Percentiles rank a stretch among this genome's conserved stretches.
These are phyloP conservation scores for Spilogale gracilis DNA, from an alignment of 2,113 vertebrate genomes.

Conservation along the genomic window DNA sequence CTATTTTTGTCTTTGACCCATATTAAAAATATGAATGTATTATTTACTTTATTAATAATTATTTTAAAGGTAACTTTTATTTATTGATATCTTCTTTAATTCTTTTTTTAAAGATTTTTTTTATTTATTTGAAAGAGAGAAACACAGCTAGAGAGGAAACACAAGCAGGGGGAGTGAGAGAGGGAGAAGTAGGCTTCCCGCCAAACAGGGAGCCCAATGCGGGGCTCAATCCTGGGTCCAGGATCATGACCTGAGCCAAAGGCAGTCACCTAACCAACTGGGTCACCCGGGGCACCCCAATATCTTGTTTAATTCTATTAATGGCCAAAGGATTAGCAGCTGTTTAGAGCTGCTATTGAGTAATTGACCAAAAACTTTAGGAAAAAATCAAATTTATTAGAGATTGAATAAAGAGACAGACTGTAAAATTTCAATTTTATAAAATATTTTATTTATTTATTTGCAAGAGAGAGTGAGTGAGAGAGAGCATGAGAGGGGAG, in stretches of 20 bases:
- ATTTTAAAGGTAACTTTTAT: not conserved
- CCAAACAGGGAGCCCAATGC: too few species aligned
- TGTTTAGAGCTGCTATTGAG: rapidly evolving
- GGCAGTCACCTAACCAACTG: too few species aligned
- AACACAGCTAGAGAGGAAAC: too few species aligned
- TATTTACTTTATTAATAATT: not conserved
- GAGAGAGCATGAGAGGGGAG: too few species aligned
- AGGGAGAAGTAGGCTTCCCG: too few species aligned
- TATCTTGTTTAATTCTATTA: not conserved
- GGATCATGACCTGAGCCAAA: too few species aligned
- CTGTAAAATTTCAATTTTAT: not conserved
- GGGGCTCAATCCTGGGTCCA: too few species aligned
- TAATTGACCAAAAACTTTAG: not conserved
- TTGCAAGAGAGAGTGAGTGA: too few species aligned
- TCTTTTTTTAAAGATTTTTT: not conserved
- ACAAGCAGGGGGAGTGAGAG: too few species aligned
- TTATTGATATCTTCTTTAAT: not conserved
- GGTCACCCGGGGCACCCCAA: too few species aligned
- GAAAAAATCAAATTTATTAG: not conserved
- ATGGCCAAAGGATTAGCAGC: not conserved
- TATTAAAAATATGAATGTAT: not conserved
- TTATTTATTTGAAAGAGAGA: too few species aligned
- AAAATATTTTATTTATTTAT: too few species aligned
- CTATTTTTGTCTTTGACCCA: not conserved
- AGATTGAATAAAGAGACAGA: not conserved